phyloP scores from a whole-genome alignment of 2,888 invertebrate genomes.

The Microchrysa polita region DNA sequence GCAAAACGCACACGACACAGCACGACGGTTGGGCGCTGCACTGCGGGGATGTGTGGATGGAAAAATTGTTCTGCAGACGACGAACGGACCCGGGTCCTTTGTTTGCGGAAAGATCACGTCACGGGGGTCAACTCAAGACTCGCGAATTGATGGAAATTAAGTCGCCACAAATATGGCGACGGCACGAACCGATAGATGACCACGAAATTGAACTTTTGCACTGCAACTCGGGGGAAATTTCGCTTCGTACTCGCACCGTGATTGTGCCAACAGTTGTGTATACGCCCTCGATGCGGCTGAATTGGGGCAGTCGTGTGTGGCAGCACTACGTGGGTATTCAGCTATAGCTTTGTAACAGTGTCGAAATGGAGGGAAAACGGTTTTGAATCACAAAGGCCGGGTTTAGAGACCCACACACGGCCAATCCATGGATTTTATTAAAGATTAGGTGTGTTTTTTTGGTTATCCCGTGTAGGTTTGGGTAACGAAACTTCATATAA shows the following conservation, averaged over 20 bases:
- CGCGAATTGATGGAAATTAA: too few relatives aligned
- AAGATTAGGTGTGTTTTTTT: too few relatives aligned
- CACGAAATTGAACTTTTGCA: slow-evolving; percentile 34
- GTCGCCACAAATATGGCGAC: slow-evolving; percentile 41
- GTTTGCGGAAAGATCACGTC: slow-evolving; percentile 1
- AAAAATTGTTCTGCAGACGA: neutral
- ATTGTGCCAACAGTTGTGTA: slow-evolving; percentile 28
- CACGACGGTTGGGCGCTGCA: neutral
- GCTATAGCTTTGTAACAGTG: neutral
- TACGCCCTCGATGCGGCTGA: slow-evolving; percentile 37
- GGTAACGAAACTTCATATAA: too few relatives aligned
- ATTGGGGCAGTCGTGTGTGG: slow-evolving; percentile 4
- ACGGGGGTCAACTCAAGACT: neutral
- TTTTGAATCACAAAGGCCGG: too few relatives aligned
- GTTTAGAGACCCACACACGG: too few relatives aligned
- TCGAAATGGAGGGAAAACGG: too few relatives aligned
- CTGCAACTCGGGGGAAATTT: neutral
- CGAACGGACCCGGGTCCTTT: neutral
- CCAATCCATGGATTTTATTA: too few relatives aligned
- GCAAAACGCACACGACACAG: neutral
- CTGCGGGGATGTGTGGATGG: neutral
- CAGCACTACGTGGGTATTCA: slow-evolving; percentile 20
- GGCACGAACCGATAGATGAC: too few relatives aligned
- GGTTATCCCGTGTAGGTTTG: too few relatives aligned
- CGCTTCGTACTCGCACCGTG: slow-evolving; percentile 1